Percentiles rank a stretch among this genome's conserved stretches.
Conservation (phyloP, 2,888 invertebrate genomes). For the Eulithis testata region DNA sequence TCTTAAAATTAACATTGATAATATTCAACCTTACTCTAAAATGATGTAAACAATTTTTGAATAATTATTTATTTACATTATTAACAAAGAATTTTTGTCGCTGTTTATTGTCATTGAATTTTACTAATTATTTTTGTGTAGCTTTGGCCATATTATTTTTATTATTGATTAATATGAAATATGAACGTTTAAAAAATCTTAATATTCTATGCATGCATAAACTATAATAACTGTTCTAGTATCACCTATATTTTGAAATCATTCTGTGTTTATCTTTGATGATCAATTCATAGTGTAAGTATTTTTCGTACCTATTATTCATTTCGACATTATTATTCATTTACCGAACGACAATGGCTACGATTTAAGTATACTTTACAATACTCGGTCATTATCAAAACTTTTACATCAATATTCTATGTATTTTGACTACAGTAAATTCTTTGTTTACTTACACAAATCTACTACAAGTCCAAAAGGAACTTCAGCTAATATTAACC, state of each 20-base stretch:
- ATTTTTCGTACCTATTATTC: not conserved
- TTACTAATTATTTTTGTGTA: constrained; percentile 8
- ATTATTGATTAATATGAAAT: no score
- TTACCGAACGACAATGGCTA: not conserved
- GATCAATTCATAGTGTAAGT: no score
- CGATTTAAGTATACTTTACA: constrained; percentile 38
- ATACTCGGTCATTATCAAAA: constrained; percentile 59
- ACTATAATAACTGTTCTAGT: no score
- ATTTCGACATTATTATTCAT: not conserved
- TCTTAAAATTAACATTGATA: constrained; percentile 83
- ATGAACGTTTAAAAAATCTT: no score
- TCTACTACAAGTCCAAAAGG: constrained; percentile 74
- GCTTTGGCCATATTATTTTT: not conserved
- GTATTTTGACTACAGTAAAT: constrained; percentile 72
- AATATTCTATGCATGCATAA: no score
- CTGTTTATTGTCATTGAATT: constrained; percentile 70
- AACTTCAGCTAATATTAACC: constrained; percentile 62
- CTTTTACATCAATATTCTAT: constrained; percentile 49
- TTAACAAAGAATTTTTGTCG: constrained; percentile 51
- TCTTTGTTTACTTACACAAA: constrained; percentile 69
- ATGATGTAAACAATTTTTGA: constrained; percentile 33
- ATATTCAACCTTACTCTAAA: constrained; percentile 49
- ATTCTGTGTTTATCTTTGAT: no score
- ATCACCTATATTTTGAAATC: no score
- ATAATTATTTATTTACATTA: constrained; percentile 39